Evolutionary conservation across 1,140 invertebrate genomes (phyloP).

Genomic region (Cotesia glomerata): DNA sequence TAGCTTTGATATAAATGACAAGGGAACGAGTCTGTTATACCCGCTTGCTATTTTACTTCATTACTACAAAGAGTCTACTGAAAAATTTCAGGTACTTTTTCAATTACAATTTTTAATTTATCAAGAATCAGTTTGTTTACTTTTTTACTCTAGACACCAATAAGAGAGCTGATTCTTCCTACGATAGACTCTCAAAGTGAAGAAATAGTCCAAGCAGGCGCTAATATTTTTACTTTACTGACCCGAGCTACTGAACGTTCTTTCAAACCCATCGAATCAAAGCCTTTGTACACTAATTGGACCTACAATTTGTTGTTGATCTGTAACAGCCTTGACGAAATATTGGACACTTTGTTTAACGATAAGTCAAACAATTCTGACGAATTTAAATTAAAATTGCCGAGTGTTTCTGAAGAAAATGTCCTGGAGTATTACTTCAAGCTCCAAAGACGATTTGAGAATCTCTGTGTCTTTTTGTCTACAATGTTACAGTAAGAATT

Average conservation of each 20-base stretch:
- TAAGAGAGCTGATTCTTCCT: conserved; percentile 45
- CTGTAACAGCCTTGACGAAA: conserved; percentile 50
- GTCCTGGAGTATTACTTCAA: conserved; percentile 42
- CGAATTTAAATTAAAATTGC: conserved; percentile 42
- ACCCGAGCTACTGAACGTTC: conserved; percentile 44
- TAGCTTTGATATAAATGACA: conserved; percentile 34
- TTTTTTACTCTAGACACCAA: conserved; percentile 34
- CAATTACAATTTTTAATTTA: conserved; percentile 10
- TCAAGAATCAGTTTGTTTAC: neutral
- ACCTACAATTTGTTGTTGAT: conserved; percentile 47
- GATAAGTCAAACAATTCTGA: conserved; percentile 39
- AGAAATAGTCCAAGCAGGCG: conserved; percentile 44
- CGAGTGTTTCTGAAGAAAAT: conserved; percentile 43
- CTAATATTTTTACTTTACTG: conserved; percentile 48
- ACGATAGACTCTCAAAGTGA: conserved; percentile 45
- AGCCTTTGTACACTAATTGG: conserved; percentile 41
- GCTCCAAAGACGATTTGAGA: conserved; percentile 47
- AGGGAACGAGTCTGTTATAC: conserved; percentile 43
- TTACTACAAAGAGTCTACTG: conserved; percentile 51
- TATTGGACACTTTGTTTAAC: conserved; percentile 50
- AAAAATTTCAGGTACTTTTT: conserved; percentile 43
- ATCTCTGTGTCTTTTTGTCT: conserved; percentile 50
- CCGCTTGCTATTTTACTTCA: conserved; percentile 45
- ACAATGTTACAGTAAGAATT: conserved; percentile 46
- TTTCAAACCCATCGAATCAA: conserved; percentile 44